Base-by-base conservation (phyloP, 2,113 vertebrate genomes). In the Prionailurus viverrinus region DNA sequence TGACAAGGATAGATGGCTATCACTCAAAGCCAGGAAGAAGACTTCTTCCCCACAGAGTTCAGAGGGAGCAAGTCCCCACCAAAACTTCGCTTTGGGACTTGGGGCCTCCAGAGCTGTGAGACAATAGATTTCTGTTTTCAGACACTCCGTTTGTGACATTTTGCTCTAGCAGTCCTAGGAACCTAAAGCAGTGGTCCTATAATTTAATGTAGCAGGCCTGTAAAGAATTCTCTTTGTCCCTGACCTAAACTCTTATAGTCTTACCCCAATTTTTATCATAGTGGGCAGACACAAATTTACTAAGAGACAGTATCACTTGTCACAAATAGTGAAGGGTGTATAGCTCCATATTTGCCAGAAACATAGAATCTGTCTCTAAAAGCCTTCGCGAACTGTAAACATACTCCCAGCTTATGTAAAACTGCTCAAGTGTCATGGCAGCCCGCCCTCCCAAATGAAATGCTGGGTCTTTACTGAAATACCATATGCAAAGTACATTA, bases 401-500 rank as follows among this genome's bases (percentile, higher is more conserved):
- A 96, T 94, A 98, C 91, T 93, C 95, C 97, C 36, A 98, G 89
- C 82, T 95, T 97, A 97, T 89, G 97, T 98, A 97, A 98, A 98
- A 97, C 93, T 95, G 97, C 96, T 97, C 83, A 51, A 93, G 96
- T 98, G 97, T 98, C 97, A 98, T 27, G 8, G 96, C 92, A 96
- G 96, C 94, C 93, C 95, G 96, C 92, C 97, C 92, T 94, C 84
- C 76, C 93, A 97, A 98, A 97, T 95, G 97, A 98, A 98, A 97
- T 3, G 14, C 83, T 98, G 76, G 96, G 92, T 97, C 93, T 93
- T 98, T 97, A 98, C 89, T 96, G 98, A 98, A 98, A 98, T 86
- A 73, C 91, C 96, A 89, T 69, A 94, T 94, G 90, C 86, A 95
- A 98, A 98, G 94, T 98, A 98, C 97, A 98, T 96, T 96, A 97